These are phyloP conservation scores for Drosophila testacea DNA, from an alignment of 2,888 invertebrate genomes.

Conservation along the genomic window DNA sequence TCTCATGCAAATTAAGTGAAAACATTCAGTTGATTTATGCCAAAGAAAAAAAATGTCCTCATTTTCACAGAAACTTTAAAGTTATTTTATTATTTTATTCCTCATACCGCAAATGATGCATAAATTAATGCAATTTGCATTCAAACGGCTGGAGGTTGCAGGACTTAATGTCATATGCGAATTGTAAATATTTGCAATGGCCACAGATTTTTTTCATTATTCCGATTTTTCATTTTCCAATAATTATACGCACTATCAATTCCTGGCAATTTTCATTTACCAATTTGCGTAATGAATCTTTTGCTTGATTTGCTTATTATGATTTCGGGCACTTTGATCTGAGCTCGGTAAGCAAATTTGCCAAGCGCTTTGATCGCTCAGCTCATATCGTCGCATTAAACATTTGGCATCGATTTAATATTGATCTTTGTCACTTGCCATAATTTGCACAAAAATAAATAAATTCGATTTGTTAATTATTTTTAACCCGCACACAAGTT, in stretches of 20 bases:
- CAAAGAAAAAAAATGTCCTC: conserved; percentile 3
- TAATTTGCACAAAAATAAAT: conserved; percentile 46
- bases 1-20: conserved; percentile 48
- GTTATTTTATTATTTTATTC: conserved; percentile 3
- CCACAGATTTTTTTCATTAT: conserved; percentile 27
- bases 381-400: conserved; percentile 3
- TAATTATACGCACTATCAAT: conserved; percentile 58
- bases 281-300: conserved; percentile 55
- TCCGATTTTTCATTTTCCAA: conserved; percentile 12
- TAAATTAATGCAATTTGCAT: conserved; percentile 50
- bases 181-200: conserved; percentile 35
- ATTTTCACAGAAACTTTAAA: conserved; percentile 39
- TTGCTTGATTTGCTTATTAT: conserved; percentile 63
- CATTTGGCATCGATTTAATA: conserved; percentile 45
- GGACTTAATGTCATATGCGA: conserved; percentile 10
- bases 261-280: conserved; percentile 57
- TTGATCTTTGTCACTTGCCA: conserved; percentile 49
- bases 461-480: conserved; percentile 41
- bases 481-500: conserved; percentile 34
- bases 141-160: conserved; percentile 15
- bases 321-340: conserved; percentile 62
- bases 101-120: conserved; percentile 21
- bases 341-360: conserved; percentile 33
- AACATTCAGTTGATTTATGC: conserved; percentile 40
- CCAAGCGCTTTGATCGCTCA: conserved; percentile 47